phyloP scores from a whole-genome alignment of 2,888 invertebrate genomes.

The Aleiodes testaceus region DNA sequence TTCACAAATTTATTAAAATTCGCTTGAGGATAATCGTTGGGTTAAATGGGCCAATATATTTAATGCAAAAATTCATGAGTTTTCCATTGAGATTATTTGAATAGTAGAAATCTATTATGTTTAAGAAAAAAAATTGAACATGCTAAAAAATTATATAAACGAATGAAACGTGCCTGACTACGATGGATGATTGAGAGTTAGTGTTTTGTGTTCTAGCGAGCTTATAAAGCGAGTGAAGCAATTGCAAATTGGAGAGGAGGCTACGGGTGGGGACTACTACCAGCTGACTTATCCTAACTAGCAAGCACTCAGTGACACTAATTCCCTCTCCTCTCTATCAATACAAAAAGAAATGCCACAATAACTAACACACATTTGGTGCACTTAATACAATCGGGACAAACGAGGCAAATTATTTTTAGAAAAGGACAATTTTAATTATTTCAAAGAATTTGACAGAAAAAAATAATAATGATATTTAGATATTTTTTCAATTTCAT shows the following conservation, averaged over 20 bases:
- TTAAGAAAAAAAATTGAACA: neutral
- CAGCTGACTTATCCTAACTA: conserved; percentile 72
- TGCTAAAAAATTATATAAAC: conserved; percentile 10
- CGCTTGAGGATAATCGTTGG: too few species aligned
- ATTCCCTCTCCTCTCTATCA: conserved; percentile 44
- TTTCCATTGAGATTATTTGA: too few species aligned
- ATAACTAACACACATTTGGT: conserved; percentile 24
- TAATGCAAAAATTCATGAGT: too few species aligned
- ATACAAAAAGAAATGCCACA: conserved; percentile 52
- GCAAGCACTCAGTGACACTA: conserved; percentile 63
- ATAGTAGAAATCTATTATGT: too few species aligned
- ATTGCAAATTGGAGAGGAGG: conserved; percentile 70
- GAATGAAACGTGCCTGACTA: conserved; percentile 29
- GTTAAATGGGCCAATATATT: too few species aligned
- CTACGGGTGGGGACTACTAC: conserved; percentile 70
- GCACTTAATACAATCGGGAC: neutral
- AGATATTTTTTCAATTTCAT: conserved; percentile 66
- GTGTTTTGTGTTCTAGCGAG: conserved; percentile 71
- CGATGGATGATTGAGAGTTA: conserved; percentile 56
- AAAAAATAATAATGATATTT: conserved; percentile 13
- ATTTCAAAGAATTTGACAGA: neutral
- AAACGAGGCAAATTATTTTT: conserved; percentile 2
- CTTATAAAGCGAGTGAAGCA: conserved; percentile 70
- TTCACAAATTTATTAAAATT: too few species aligned
- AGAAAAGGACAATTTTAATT: neutral